These are phyloP conservation scores for Stegostoma tigrinum DNA, from an alignment of 2,113 vertebrate species.

Conservation along the genomic window DNA sequence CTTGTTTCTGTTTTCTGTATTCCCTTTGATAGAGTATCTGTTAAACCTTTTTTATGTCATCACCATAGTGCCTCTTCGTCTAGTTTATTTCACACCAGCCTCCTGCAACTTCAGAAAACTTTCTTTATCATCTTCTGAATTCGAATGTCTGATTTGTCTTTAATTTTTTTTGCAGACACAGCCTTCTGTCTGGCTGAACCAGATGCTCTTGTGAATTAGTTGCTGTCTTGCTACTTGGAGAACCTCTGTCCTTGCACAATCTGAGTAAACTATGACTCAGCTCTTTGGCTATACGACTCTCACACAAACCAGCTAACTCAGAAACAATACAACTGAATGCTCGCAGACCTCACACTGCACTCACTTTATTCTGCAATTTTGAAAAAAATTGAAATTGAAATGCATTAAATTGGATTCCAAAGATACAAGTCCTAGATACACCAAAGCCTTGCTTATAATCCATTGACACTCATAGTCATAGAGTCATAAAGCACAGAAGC, in stretches of 20 bases:
- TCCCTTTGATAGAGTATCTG: not conserved
- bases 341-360: not conserved
- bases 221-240: not conserved
- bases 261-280: not conserved
- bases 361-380: not conserved
- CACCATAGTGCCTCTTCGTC: not conserved
- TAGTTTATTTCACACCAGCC: not conserved
- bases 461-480: no score
- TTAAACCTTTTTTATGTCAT: not conserved
- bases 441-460: not conserved
- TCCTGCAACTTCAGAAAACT: not conserved
- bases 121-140: not conserved
- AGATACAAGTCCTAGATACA: not conserved
- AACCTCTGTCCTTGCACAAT: not conserved
- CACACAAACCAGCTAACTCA: not conserved
- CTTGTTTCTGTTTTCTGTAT: not conserved
- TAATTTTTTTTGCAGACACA: not conserved
- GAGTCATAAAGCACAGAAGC: no score
- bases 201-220: not conserved
- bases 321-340: not conserved
- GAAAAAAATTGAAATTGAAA: not conserved
- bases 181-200: not conserved
- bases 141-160: not conserved
- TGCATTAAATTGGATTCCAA: not conserved
- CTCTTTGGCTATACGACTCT: not conserved